These are phyloP conservation scores for Phataginus tetradactyla DNA, from an alignment of 2,797 vertebrate genomes.

Conservation along the genomic window DNA sequence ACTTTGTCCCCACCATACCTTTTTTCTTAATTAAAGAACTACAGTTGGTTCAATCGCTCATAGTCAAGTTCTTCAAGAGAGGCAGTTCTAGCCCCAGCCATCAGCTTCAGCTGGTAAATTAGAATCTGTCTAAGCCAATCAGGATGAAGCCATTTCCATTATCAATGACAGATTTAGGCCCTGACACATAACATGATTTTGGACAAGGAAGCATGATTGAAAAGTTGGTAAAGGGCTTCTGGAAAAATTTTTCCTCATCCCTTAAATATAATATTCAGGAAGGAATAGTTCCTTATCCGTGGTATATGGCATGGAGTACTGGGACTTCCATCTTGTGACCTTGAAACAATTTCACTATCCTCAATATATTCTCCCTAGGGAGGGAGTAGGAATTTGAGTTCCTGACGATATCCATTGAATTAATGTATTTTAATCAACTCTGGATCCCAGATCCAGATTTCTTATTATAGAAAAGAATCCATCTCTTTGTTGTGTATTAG, in stretches of 20 bases:
- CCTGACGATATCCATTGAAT: not conserved
- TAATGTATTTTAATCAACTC: not conserved
- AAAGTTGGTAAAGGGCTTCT: not conserved
- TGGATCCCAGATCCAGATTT: not conserved
- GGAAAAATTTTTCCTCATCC: not conserved
- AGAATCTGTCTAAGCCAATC: not conserved
- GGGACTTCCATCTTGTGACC: too few relatives aligned
- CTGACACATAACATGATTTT: not conserved
- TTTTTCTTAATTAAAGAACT: not conserved
- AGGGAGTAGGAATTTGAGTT: not conserved
- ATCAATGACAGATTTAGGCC: not conserved
- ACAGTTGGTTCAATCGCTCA: not conserved
- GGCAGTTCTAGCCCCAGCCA: not conserved
- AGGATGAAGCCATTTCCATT: not conserved
- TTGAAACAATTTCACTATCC: not conserved
- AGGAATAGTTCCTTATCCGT: not conserved
- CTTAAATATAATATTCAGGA: not conserved
- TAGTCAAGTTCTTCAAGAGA: not conserved
- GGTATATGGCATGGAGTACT: not conserved
- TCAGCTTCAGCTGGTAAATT: not conserved
- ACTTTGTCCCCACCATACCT: fast-evolving
- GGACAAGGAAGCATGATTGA: not conserved
- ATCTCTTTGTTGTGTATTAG: not conserved
- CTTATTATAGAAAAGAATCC: not conserved
- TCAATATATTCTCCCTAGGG: not conserved